These are phyloP conservation scores for Zaprionus bogoriensis DNA, from an alignment of 2,888 invertebrate genomes.

Conservation along the genomic window DNA sequence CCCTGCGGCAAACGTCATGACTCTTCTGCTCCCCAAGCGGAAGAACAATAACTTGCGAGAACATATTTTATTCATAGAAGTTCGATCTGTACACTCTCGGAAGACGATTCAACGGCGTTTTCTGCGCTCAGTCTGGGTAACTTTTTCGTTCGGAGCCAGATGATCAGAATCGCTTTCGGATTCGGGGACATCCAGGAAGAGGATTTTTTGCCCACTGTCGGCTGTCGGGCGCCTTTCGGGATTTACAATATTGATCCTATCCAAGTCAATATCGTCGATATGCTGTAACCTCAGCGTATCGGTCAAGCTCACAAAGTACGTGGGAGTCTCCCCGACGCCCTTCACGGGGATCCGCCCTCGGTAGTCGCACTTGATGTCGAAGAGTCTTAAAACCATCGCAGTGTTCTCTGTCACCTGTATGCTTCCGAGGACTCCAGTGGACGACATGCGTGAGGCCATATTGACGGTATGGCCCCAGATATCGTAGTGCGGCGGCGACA, in stretches of 20 bases:
- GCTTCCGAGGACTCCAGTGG: constrained; percentile 90
- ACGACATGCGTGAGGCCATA: constrained; percentile 97
- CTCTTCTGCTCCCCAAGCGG: not conserved
- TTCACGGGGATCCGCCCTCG: constrained; percentile 88
- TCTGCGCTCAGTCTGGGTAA: not conserved
- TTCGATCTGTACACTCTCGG: too few relatives aligned
- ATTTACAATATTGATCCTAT: not conserved
- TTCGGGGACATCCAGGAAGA: not conserved
- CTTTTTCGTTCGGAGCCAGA: too few relatives aligned
- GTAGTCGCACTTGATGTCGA: constrained; percentile 87
- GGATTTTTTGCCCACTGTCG: too few relatives aligned
- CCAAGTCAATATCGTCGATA: not conserved
- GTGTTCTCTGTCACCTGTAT: constrained; percentile 91
- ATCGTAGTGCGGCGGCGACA: constrained; percentile 95
- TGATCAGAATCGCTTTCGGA: not conserved
- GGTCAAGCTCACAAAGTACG: constrained; percentile 83
- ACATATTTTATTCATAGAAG: too few relatives aligned
- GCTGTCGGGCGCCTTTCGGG: too few relatives aligned
- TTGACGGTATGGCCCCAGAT: constrained; percentile 98
- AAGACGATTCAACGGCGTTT: not conserved
- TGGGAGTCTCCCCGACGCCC: constrained; percentile 86
- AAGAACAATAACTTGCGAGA: too few relatives aligned
- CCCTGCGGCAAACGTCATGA: not conserved
- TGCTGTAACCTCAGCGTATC: constrained; percentile 7
- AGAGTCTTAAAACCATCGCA: constrained; percentile 86